Conservation (phyloP, 2,888 invertebrate genomes). For the Dicycla oo region DNA sequence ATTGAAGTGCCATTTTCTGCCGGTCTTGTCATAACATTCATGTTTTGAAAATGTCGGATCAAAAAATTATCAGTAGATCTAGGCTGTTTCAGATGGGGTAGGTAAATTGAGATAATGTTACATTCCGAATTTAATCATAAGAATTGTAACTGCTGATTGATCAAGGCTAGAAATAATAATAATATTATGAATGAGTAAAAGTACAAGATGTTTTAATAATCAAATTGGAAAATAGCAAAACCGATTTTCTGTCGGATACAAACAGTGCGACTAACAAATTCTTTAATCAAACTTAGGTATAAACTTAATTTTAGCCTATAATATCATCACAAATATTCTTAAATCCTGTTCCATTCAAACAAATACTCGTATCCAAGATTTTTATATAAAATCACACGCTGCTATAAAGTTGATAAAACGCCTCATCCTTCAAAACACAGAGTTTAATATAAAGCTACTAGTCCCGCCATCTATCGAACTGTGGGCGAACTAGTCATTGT, state of each 20-base stretch:
- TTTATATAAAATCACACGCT: constrained; percentile 24
- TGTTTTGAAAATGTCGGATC: not conserved
- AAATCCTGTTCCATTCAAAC: constrained; percentile 4
- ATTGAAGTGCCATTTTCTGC: not conserved
- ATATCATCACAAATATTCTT: not conserved
- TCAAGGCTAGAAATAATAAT: not conserved
- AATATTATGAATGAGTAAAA: not conserved
- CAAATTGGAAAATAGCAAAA: not conserved
- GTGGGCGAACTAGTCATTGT: constrained; percentile 42
- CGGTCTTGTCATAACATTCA: not conserved
- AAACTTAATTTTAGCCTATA: no score
- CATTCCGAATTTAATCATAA: not conserved
- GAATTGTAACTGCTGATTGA: not conserved
- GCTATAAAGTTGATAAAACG: constrained; percentile 42
- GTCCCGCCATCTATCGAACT: constrained; percentile 56
- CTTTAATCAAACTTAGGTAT: no score
- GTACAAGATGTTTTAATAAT: not conserved
- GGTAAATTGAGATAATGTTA: not conserved
- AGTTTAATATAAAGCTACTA: constrained; percentile 41
- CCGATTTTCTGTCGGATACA: not conserved
- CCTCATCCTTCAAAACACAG: constrained; percentile 32
- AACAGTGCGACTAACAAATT: not conserved
- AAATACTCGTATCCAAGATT: constrained; percentile 18
- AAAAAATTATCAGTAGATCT: not conserved
- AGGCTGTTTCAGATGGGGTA: not conserved